Evolutionary conservation across 2,113 vertebrate species (phyloP).

Genomic region (Dipodomys stephensi): DNA sequence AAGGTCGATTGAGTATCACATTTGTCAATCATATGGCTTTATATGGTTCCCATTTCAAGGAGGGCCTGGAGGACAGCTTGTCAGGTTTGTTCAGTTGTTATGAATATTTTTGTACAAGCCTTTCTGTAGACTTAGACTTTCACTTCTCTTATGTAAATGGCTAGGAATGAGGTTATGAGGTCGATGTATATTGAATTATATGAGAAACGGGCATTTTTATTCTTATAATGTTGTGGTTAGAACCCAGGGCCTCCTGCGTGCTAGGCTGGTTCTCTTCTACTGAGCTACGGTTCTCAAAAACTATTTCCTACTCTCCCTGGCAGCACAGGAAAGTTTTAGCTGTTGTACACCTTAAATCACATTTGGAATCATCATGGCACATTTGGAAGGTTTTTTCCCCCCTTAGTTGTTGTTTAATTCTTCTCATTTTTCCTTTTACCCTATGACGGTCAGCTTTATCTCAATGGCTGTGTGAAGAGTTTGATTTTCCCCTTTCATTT

Average conservation of each 20-base stretch:
- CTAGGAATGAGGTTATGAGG: neutral
- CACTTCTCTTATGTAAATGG: constrained; percentile 1
- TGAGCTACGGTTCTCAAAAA: neutral
- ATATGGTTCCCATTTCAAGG: neutral
- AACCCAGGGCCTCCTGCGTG: too few species aligned
- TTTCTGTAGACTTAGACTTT: constrained; percentile 33
- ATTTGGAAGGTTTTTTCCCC: neutral
- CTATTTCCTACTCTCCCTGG: neutral
- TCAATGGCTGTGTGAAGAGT: too few species aligned
- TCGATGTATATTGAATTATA: neutral
- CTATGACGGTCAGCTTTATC: too few species aligned
- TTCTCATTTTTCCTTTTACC: neutral
- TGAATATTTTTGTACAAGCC: neutral
- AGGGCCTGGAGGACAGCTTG: neutral
- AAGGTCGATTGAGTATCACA: constrained; percentile 25
- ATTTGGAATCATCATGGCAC: neutral
- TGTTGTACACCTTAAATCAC: neutral
- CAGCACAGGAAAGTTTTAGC: neutral
- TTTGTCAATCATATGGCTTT: neutral
- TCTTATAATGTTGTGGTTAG: too few species aligned
- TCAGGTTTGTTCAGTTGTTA: neutral
- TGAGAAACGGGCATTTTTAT: neutral
- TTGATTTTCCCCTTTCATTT: too few species aligned
- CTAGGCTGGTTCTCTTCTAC: too few species aligned
- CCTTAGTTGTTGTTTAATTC: neutral